Percentiles rank a stretch among this genome's conserved stretches.
phyloP scores from a whole-genome alignment of 2,888 invertebrate genomes.

The Sthenelais limicola region DNA sequence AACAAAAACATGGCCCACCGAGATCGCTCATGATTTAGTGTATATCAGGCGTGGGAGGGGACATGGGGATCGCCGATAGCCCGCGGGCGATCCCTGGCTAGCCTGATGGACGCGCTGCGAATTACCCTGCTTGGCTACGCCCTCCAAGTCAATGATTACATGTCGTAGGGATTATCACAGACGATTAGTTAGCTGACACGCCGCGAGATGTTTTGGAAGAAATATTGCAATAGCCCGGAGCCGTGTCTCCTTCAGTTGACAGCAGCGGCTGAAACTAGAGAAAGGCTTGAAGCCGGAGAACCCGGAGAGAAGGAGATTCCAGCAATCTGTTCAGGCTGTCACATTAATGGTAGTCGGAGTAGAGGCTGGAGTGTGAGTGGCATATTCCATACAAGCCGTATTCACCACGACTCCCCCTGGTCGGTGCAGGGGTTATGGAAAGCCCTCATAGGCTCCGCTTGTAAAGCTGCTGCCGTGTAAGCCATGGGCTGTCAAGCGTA shows the following conservation, averaged over 20 bases:
- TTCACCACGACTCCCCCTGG: slow-evolving; percentile 9
- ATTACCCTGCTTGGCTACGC: not conserved
- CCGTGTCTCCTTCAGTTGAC: not conserved
- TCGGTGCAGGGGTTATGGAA: slow-evolving; percentile 3
- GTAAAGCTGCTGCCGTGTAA: not conserved
- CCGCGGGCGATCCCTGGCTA: too few species aligned
- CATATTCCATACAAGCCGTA: slow-evolving; percentile 20
- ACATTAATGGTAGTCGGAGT: slow-evolving; percentile 1
- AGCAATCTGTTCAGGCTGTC: slow-evolving; percentile 26
- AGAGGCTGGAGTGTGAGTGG: slow-evolving; percentile 25
- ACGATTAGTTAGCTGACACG: slow-evolving; percentile 12
- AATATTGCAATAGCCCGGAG: not conserved
- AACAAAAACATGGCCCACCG: too few species aligned
- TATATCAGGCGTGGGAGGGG: too few species aligned
- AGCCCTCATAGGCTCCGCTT: not conserved
- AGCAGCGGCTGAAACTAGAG: not conserved
- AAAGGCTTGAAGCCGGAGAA: too few species aligned
- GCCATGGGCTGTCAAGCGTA: not conserved
- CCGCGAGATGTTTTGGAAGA: not conserved
- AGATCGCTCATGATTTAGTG: too few species aligned
- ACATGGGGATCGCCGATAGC: not conserved
- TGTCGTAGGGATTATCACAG: slow-evolving; percentile 20
- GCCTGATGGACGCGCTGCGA: not conserved
- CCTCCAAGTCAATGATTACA: slow-evolving; percentile 33
- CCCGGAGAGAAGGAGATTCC: too few species aligned